These are phyloP conservation scores for Sarcophaga variegata DNA, from an alignment of 2,888 invertebrate species.

Conservation along the genomic window DNA sequence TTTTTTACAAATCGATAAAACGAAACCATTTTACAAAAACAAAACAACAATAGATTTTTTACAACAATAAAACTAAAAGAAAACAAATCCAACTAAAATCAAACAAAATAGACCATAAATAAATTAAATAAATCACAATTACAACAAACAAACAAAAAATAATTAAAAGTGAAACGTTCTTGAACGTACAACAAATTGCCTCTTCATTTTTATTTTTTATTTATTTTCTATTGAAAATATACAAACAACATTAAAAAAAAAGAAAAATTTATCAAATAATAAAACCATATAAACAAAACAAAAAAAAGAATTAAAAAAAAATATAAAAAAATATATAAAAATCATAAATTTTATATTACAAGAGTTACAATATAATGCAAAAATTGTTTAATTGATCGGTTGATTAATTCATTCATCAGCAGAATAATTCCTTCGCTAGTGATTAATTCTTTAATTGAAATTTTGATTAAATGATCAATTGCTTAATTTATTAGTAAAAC, in stretches of 20 bases:
- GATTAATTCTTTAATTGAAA: too few species aligned
- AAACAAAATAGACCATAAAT: slow-evolving; percentile 57
- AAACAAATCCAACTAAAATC: slow-evolving; percentile 33
- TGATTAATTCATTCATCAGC: not conserved
- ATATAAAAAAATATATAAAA: slow-evolving; percentile 41
- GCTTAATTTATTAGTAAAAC: too few species aligned
- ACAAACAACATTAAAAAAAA: slow-evolving; percentile 56
- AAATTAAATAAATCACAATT: slow-evolving; percentile 18
- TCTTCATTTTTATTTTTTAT: slow-evolving; percentile 24
- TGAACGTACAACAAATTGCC: slow-evolving; percentile 27
- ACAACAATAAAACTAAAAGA: slow-evolving; percentile 56
- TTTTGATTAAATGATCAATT: too few species aligned
- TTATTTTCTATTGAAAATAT: slow-evolving; percentile 65
- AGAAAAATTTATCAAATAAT: slow-evolving; percentile 14
- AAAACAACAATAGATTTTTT: slow-evolving; percentile 68
- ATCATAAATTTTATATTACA: slow-evolving; percentile 69
- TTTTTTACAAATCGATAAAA: slow-evolving; percentile 64
- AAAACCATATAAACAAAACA: slow-evolving; percentile 38
- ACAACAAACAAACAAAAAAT: not conserved
- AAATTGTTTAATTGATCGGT: not conserved
- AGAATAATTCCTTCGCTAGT: too few species aligned
- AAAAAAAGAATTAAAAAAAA: slow-evolving; percentile 48
- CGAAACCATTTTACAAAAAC: slow-evolving; percentile 60
- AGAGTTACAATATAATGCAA: slow-evolving; percentile 59
- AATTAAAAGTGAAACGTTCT: not conserved